A percentile compares a stretch with the other conserved stretches of the same genome.
These are phyloP conservation scores for Grallaria varia DNA, from an alignment of 2,113 vertebrate species.

Conservation along the genomic window DNA sequence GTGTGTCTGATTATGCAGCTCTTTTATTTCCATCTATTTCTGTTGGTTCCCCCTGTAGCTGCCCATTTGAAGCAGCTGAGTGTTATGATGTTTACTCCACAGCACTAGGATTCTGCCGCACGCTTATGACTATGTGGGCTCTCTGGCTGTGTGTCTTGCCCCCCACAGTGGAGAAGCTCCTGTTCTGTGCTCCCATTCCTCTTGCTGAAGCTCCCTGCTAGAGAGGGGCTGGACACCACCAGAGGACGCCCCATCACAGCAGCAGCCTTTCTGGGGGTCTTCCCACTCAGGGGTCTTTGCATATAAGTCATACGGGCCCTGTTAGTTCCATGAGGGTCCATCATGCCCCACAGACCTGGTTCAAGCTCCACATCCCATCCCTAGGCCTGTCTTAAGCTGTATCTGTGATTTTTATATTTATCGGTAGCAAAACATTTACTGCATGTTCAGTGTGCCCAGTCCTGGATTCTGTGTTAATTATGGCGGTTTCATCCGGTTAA, in stretches of 20 bases:
- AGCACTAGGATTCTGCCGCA: background rate
- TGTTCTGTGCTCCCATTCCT: background rate
- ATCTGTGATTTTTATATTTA: background rate
- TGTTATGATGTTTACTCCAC: background rate
- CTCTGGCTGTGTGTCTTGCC: background rate
- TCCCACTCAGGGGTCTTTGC: background rate
- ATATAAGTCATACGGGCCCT: background rate
- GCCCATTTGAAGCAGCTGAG: background rate
- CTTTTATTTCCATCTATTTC: background rate
- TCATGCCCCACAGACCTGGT: background rate
- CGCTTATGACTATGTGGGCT: rapidly evolving
- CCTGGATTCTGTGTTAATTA: background rate
- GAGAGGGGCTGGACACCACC: background rate
- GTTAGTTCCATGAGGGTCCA: background rate
- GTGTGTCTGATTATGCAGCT: background rate
- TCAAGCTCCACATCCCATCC: rapidly evolving
- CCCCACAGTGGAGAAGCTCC: background rate
- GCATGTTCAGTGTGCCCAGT: background rate
- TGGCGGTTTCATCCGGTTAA: background rate
- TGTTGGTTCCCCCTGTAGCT: background rate
- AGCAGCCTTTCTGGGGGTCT: background rate
- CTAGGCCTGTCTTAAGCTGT: background rate
- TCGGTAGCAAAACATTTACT: background rate
- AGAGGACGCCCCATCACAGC: rapidly evolving
- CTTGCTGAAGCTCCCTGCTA: background rate